Evolutionary conservation across 2,888 invertebrate species (phyloP).

Genomic region (Morinoia aosen): DNA sequence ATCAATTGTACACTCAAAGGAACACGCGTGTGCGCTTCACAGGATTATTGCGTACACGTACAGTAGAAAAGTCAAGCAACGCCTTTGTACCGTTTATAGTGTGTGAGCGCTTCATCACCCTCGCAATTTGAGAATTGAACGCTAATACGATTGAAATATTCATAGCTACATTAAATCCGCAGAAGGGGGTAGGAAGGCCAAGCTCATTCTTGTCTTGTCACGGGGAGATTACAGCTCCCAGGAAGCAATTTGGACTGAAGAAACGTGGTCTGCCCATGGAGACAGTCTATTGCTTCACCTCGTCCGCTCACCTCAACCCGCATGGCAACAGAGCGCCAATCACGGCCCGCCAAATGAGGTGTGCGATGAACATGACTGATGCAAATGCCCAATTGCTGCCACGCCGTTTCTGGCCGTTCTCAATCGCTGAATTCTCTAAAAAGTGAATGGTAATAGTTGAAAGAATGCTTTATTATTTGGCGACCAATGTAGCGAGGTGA

Average conservation of each 20-base stretch:
- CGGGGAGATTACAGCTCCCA: conserved; percentile 30
- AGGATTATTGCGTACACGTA: neutral
- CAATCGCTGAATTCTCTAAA: too few species aligned
- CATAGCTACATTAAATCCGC: conserved; percentile 39
- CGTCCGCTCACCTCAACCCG: neutral
- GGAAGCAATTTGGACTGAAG: conserved; percentile 51
- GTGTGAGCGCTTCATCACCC: neutral
- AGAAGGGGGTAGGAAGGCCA: neutral
- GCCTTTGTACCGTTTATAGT: neutral
- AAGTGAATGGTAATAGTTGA: too few species aligned
- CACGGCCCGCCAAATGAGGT: conserved; percentile 43
- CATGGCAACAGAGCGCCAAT: conserved; percentile 30
- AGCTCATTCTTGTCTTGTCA: conserved; percentile 36
- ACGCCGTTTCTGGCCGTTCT: neutral
- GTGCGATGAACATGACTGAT: conserved; percentile 27
- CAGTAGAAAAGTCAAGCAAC: neutral
- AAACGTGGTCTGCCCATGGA: conserved; percentile 40
- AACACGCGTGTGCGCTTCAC: neutral
- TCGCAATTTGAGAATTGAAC: conserved; percentile 10
- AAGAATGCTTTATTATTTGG: too few species aligned
- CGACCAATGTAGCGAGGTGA: too few species aligned
- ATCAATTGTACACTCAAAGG: neutral
- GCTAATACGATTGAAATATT: conserved; percentile 35
- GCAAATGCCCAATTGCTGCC: neutral
- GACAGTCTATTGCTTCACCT: neutral